Conservation (phyloP, 1,140 invertebrate genomes). For the Fopius arisanus region DNA sequence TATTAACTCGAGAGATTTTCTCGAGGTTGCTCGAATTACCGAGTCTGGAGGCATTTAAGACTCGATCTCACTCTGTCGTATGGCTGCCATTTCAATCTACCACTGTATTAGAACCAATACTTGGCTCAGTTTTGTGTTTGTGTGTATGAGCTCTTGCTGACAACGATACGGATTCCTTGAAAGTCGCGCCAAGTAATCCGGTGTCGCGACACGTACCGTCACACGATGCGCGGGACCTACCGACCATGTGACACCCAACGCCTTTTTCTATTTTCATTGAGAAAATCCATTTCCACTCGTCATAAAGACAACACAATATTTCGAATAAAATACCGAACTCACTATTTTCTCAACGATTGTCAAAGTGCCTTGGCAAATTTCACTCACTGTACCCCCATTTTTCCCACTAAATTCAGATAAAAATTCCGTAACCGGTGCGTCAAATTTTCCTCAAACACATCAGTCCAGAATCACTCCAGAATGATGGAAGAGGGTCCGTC, state of each 20-base stretch:
- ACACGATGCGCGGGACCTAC: not conserved
- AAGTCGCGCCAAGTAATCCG: constrained; percentile 46
- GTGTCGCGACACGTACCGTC: constrained; percentile 27
- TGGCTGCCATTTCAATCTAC: constrained; percentile 9
- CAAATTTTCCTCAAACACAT: too few relatives aligned
- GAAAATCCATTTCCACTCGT: too few relatives aligned
- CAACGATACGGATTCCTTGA: constrained; percentile 60
- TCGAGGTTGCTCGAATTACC: constrained; percentile 31
- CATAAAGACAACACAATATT: too few relatives aligned
- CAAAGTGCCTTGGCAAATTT: too few relatives aligned
- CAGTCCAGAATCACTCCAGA: too few relatives aligned
- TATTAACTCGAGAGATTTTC: constrained; percentile 31
- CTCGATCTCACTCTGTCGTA: constrained; percentile 21
- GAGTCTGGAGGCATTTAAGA: constrained; percentile 19
- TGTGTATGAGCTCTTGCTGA: constrained; percentile 50
- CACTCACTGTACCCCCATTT: too few relatives aligned
- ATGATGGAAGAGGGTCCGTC: too few relatives aligned
- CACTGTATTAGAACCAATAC: not conserved
- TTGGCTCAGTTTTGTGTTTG: constrained; percentile 1
- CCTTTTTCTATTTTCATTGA: too few relatives aligned
- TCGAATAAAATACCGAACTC: too few relatives aligned
- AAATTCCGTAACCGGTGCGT: too few relatives aligned
- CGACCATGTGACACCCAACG: not conserved
- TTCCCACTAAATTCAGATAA: too few relatives aligned
- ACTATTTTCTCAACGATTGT: too few relatives aligned